Evolutionary conservation across 2,797 vertebrate species (phyloP), one percentile per base, ranked within the genome.

Genomic region (Danio tinwini): DNA sequence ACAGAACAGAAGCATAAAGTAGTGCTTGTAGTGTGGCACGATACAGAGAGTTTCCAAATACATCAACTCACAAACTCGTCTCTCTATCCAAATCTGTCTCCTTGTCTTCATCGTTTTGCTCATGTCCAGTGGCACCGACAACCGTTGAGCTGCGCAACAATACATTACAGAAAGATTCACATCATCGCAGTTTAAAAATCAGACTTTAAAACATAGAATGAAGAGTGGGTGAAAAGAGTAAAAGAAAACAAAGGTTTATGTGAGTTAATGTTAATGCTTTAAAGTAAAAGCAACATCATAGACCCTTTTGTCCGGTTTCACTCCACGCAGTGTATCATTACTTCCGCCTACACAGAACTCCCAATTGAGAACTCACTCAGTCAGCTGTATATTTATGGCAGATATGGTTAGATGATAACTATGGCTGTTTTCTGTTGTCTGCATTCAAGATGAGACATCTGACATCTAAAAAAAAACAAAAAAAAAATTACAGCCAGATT

Each of bases 51-150:
- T 73, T 73, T 62, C n/a, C 21, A 78, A 80, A 45, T 44, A 82
- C 39, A 5, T 45, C 5, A 83, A 14, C 53, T 87, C 84, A 87
- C 86, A 87, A 84, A 80, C 86, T 85, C 4, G 86, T 87, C 69
- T 87, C 86, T 55, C 86, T 56, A 45, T 87, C 84, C 50, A 87
- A 71, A 72, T 80, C 79, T 58, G 65, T 58, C 19, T 77, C 68
- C 39, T 67, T 75, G 16, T 75, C 37, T 73, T 50, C 62, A n/a
- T 68, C 74, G 11, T 39, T 19, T 81, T 69, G 62, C 68, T 61
- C 68, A 45, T 70, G 71, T 70, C 37, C 74, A 52, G 40, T 77
- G 64, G 59, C 61, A 40, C 50, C 76, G 63, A 74, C 80, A 61
- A 65, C 76, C 42, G 65, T 56, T 78, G 76, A 83, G 69, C 86